Base-by-base conservation (phyloP, 2,797 vertebrate genomes). In the Muraenolepis orangiensis region DNA sequence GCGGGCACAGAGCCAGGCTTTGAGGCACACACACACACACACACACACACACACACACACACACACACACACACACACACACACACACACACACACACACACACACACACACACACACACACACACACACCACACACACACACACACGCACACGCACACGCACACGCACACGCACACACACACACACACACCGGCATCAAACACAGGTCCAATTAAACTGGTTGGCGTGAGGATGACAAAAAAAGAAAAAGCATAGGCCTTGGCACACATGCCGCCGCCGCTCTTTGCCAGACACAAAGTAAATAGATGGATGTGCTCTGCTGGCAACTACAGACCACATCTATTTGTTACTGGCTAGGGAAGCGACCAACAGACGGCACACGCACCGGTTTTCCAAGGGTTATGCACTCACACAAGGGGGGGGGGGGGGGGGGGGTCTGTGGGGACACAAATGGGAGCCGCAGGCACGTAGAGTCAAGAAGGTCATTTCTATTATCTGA, bases 191-290 rank as follows among this genome's bases (percentile, higher is more conserved):
- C 78, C 72, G 80, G 72, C 80, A 86, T 87, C 86, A 87, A 81
- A 85, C 74, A 67, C 80, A 71, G 68, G 77, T 85, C 85, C 81
- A 88, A 91, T 91, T 85, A 88, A 91, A 90, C 87, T 81, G 71
- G 75, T 86, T 85, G 80, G 84, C 82, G 75, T 70, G 16, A 73
- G 83, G 80, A 78, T 20, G 20, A 64, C 66, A 32, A 6, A 26
- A 34, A 36, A 78, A 81, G 18, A 6, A 26, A 34, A 36, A 78
- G 82, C 74, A 76, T 78, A 73, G 86, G 75, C 73, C 77, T 72
- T 8, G 26, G 75, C 30, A 20, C 61, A 26, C 70, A 75, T 26
- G 76, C 51, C 16, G 10, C 30, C 32, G 75, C 46, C 71, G 72
- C 74, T 72, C 81, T 79, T 84, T 85, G 82, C 18, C 81, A 85